Evolutionary conservation across 2,888 invertebrate genomes (phyloP), one percentile per base, ranked within the genome.

Genomic region (Oxyteleia sp.): DNA sequence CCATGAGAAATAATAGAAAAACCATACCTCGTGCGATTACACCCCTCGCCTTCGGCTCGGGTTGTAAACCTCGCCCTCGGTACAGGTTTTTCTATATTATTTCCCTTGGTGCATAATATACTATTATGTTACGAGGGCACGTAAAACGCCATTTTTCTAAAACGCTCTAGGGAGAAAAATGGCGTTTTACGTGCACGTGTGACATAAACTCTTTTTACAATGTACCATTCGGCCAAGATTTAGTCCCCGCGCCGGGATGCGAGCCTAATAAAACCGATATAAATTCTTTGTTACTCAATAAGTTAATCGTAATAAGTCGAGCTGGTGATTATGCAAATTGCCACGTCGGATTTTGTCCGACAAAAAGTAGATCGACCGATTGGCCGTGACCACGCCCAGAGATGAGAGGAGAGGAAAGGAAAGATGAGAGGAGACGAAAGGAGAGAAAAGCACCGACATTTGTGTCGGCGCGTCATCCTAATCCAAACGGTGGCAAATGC

Each of bases 401-500:
- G 45, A 61, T 26, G 76, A 43, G 47, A 43, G 29, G 38, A 51
- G 57, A 20, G 35, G 63, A 76, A 7, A 55, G 15, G 51, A 43
- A 23, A 51, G 57, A 18, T 26, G 61, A 76, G 11, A 55, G 8
- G 61, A 51, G 45, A 43, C 51, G 61, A 63, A 53, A n/a, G 55
- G 64, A 47, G 74, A 64, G 41, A 15, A 74, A 63, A 71, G 59
- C 51, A 61, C 51, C 38, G 59, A 26, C 41, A 51, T 7, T 26
- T 18, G 38, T 49, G 66, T 11, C 45, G 57, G 75, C 80, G 74
- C 76, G 81, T 75, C 82, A 74, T 78, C 64, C 69, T 75, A 82
- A 75, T 83, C 51, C 59, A 41, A 74, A 68, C 57, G 55, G 47
- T 57, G 45, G 66, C 64, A 55, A 64, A 51, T 47, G 32, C 18